Base-by-base conservation (phyloP, 2,888 invertebrate genomes). In the Aleiodes testaceus region DNA sequence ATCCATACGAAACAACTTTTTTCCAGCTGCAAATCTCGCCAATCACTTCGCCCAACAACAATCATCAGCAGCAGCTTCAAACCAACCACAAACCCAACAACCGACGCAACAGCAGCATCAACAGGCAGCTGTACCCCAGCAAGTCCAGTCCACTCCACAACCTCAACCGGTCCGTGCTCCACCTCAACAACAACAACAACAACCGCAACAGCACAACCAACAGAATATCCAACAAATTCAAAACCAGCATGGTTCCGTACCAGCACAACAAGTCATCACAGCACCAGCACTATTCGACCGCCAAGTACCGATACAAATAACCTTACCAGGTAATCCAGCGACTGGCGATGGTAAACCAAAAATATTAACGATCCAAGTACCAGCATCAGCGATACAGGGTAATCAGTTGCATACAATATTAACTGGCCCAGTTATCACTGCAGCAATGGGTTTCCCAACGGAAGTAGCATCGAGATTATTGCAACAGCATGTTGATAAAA, bases 401-500 rank as follows among this genome's bases (percentile, higher is more conserved):
- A 90, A 91, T 81, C 90, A 90, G 76, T 81, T 91, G 75, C 92
- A 91, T 75, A 89, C 92, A 86, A 93, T 96, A 68, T 89, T 96
- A 74, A 95, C 96, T 47, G 95, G 95, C 47, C 95, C 96, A 66
- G 93, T 97, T 65, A 96, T 97, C 76, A 94, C 95, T 79, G 96
- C 97, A 5, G 95, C 97, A 44, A 94, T 97, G 91, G 93, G 94
- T 79, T 90, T 97, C 81, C 97, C 97, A 22, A 92, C 93, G 74
- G 91, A 92, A 20, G 88, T 95, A 81, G 96, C 96, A 22, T 93
- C 95, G 0, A 92, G 94, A 1, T 90, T 96, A 74, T 88, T 97
- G n/a, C 96, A 96, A 82, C 95, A 95, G 84, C 96, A 96, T 87
- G 95, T 96, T 0, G 95, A 95, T 86, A 93, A 94, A 12, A 94